A percentile compares a stretch with the other conserved stretches of the same genome.
phyloP scores from a whole-genome alignment of 2,888 invertebrate genomes.

The Leucoma salicis region DNA sequence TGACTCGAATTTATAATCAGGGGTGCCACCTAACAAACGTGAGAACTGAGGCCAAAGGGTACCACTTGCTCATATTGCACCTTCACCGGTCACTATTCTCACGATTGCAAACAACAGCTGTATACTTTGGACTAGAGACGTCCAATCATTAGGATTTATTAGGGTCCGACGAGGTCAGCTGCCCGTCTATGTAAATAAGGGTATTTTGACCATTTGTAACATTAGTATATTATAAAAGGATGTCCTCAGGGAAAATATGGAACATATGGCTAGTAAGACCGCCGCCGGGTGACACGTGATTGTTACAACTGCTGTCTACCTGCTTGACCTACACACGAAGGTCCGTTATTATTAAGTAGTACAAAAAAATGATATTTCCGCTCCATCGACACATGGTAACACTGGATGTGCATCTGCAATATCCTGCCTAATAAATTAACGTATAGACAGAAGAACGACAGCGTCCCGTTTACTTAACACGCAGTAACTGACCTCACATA shows the following conservation, averaged over 20 bases:
- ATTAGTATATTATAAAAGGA: slow-evolving; percentile 31
- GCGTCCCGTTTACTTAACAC: slow-evolving; percentile 44
- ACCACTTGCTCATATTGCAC: slow-evolving; percentile 75
- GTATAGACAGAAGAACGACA: slow-evolving; percentile 42
- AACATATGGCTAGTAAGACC: slow-evolving; percentile 43
- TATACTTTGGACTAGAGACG: slow-evolving; percentile 61
- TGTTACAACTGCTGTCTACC: slow-evolving; percentile 64
- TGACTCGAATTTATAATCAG: slow-evolving; percentile 74
- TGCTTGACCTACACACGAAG: slow-evolving; percentile 55
- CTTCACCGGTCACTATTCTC: slow-evolving; percentile 66
- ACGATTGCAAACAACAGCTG: slow-evolving; percentile 67
- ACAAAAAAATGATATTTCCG: slow-evolving; percentile 69
- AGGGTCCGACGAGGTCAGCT: slow-evolving; percentile 70
- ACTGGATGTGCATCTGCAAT: slow-evolving; percentile 64
- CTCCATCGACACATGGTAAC: slow-evolving; percentile 57
- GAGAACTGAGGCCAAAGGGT: slow-evolving; percentile 73
- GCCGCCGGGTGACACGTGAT: slow-evolving; percentile 34
- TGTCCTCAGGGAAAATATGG: slow-evolving; percentile 55
- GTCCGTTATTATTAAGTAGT: slow-evolving; percentile 57
- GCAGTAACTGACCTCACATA: too few species aligned
- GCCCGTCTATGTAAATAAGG: slow-evolving; percentile 60
- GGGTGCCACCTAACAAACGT: slow-evolving; percentile 63
- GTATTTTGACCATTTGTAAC: slow-evolving; percentile 54
- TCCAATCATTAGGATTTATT: slow-evolving; percentile 75
- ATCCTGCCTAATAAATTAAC: slow-evolving; percentile 58